A percentile compares a stretch with the other conserved stretches of the same genome.
Evolutionary conservation across 2,888 invertebrate genomes (phyloP).

Genomic region (Achlya flavicornis): DNA sequence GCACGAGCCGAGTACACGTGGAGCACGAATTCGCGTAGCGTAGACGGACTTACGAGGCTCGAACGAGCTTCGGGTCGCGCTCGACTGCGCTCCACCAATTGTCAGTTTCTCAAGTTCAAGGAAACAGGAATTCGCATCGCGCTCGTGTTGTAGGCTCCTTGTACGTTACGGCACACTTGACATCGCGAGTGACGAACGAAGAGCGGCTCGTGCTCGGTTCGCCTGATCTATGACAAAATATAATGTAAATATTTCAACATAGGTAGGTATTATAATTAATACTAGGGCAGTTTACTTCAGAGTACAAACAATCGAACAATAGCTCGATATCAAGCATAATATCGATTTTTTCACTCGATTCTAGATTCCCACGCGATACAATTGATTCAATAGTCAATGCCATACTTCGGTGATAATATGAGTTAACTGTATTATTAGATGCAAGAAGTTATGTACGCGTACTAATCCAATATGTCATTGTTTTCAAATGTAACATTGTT

Average conservation of each 20-base stretch:
- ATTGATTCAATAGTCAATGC: constrained; percentile 59
- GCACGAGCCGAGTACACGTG: too few relatives aligned
- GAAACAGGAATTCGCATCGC: too few relatives aligned
- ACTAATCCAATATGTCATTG: constrained; percentile 11
- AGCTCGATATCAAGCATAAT: constrained; percentile 47
- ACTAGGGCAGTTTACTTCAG: constrained; percentile 22
- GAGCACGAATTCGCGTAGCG: too few relatives aligned
- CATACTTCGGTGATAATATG: constrained; percentile 22
- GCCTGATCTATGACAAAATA: constrained; percentile 13
- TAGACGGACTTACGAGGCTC: too few relatives aligned
- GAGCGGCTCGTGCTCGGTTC: too few relatives aligned
- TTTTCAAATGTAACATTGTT: neutral
- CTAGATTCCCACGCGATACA: constrained; percentile 41
- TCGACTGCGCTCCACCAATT: too few relatives aligned
- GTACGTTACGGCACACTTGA: too few relatives aligned
- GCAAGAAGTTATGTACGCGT: constrained; percentile 12
- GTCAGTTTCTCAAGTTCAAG: too few relatives aligned
- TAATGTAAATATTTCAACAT: constrained; percentile 25
- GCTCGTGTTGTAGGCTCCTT: too few relatives aligned
- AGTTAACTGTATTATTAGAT: constrained; percentile 9
- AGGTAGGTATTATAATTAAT: neutral
- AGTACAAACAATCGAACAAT: constrained; percentile 58
- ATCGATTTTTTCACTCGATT: constrained; percentile 44
- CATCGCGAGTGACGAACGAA: too few relatives aligned
- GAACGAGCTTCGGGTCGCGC: too few relatives aligned